Evolutionary conservation across 2,888 invertebrate genomes (phyloP).

Genomic region (Pterobdella sp.): DNA sequence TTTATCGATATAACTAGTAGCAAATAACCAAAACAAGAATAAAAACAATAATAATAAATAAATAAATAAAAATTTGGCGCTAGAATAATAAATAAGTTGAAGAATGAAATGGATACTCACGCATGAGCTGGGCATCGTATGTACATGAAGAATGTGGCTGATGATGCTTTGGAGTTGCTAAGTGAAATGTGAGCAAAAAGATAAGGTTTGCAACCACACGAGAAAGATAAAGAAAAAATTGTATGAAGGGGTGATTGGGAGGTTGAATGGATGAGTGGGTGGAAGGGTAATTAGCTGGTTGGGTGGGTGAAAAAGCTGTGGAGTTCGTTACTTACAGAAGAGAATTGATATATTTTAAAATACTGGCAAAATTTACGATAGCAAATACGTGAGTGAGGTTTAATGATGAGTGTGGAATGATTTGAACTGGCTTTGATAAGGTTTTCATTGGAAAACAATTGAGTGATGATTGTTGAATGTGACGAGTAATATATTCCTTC

Average conservation of each 20-base stretch:
- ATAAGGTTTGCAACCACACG: background rate
- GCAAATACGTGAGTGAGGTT: background rate
- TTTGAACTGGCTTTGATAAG: too few species aligned
- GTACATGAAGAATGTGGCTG: background rate
- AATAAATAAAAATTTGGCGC: too few species aligned
- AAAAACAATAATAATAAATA: too few species aligned
- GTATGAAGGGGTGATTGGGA: background rate
- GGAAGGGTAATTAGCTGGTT: constrained; percentile 2
- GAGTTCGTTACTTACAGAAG: background rate
- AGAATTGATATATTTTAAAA: background rate
- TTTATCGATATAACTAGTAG: too few species aligned
- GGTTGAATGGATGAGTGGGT: constrained; percentile 18
- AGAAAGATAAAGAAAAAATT: background rate
- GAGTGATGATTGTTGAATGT: too few species aligned
- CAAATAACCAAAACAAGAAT: too few species aligned
- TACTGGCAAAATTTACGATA: background rate
- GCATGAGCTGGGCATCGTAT: background rate
- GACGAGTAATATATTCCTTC: too few species aligned
- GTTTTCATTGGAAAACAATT: too few species aligned
- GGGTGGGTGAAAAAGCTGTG: background rate
- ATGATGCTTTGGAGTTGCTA: background rate
- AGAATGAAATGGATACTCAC: background rate
- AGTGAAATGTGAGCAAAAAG: background rate
- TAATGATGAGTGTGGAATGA: background rate
- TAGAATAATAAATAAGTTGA: too few species aligned